Conservation (phyloP, 2,888 invertebrate genomes). For the Neoaliturus tenellus region DNA sequence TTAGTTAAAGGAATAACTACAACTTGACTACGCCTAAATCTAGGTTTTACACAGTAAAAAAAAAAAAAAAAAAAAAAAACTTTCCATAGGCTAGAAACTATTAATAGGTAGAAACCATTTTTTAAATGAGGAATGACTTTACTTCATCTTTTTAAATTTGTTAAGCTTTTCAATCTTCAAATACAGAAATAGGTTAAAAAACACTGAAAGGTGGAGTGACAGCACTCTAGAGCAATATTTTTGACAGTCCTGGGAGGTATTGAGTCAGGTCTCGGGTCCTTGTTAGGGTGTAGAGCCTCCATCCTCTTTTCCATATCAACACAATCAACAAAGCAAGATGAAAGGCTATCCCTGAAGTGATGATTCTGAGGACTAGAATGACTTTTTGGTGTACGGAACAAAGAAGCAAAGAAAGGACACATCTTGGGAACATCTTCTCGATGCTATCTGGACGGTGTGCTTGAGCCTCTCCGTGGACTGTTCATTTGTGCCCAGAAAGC, state of each 20-base stretch:
- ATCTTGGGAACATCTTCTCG: not conserved
- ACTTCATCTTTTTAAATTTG: too few species aligned
- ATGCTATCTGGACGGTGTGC: constrained; percentile 1
- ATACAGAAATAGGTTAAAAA: too few species aligned
- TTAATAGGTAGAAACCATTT: too few species aligned
- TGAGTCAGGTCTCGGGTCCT: not conserved
- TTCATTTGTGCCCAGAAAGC: constrained; percentile 12
- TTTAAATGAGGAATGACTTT: too few species aligned
- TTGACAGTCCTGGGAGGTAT: not conserved
- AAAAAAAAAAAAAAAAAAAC: too few species aligned
- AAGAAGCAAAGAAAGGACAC: constrained; percentile 13
- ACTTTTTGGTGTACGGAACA: not conserved
- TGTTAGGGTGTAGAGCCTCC: constrained; percentile 21
- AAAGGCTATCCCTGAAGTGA: not conserved
- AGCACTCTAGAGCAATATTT: constrained; percentile 18
- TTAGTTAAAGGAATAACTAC: too few species aligned
- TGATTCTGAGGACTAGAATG: not conserved
- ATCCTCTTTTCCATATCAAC: constrained; percentile 2
- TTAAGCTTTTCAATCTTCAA: too few species aligned
- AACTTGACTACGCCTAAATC: too few species aligned
- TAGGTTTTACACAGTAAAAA: too few species aligned
- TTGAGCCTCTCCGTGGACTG: not conserved
- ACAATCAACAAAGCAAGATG: constrained; percentile 2
- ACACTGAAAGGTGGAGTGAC: constrained; percentile 1
- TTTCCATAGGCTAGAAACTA: too few species aligned